Percentiles rank a stretch among this genome's conserved stretches.
These are phyloP conservation scores for Cephus runcator DNA, from an alignment of 2,888 invertebrate species.

Conservation along the genomic window DNA sequence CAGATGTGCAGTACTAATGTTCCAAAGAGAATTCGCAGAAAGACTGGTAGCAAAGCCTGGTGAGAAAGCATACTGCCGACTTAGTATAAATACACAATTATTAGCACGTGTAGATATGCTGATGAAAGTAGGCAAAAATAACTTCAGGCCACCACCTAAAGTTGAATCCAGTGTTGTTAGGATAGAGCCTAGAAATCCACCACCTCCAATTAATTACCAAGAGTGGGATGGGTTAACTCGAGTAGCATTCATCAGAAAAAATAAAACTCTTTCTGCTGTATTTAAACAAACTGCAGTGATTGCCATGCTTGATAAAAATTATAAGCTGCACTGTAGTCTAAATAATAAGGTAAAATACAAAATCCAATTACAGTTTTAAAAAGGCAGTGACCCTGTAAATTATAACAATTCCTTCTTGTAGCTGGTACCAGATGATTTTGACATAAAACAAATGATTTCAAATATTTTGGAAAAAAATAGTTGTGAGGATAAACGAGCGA, in stretches of 20 bases:
- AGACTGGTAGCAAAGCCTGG: conserved; percentile 96
- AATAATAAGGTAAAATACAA: conserved; percentile 75
- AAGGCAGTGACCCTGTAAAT: not conserved
- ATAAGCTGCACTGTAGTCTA: conserved; percentile 86
- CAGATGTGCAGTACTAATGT: conserved; percentile 98
- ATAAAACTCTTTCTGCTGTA: conserved; percentile 91
- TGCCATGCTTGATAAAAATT: conserved; percentile 90
- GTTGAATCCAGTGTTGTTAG: conserved; percentile 98
- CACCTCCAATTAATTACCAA: conserved; percentile 93
- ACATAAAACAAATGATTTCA: conserved; percentile 84
- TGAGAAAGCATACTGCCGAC: conserved; percentile 94
- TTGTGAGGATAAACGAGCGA: conserved; percentile 83
- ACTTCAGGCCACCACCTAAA: conserved; percentile 98
- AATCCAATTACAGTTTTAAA: not conserved
- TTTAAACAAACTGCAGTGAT: conserved; percentile 89
- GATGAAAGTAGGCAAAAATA: conserved; percentile 99
- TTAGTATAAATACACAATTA: conserved; percentile 96
- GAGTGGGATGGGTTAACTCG: conserved; percentile 99
- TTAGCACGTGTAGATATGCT: conserved; percentile 94
- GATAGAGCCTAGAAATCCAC: conserved; percentile 96
- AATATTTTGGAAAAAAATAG: conserved; percentile 76
- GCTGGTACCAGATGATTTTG: conserved; percentile 81
- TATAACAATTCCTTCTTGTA: conserved; percentile 62
- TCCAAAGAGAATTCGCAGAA: conserved; percentile 98
- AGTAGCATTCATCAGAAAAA: conserved; percentile 95